Percentiles rank a stretch among this genome's conserved stretches.
Conservation (phyloP, 2,797 vertebrate genomes). For the Epinephelus coioides region DNA sequence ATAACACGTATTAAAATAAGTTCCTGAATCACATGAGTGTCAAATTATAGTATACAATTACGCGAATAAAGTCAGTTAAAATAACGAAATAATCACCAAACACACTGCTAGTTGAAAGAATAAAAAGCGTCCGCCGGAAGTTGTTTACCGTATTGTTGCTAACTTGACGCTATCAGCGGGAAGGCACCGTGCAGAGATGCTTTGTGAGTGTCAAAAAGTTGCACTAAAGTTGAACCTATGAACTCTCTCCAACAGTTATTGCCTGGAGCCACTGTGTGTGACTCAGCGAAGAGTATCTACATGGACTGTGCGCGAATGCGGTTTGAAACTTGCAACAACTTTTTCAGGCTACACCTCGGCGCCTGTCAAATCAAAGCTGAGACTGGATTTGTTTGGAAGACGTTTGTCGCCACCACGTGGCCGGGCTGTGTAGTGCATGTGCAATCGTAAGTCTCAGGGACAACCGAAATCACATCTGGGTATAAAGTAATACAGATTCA, state of each 20-base stretch:
- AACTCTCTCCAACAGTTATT: neutral
- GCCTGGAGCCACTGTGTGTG: neutral
- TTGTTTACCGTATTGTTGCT: fast-evolving
- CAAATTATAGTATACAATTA: fast-evolving
- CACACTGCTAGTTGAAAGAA: neutral
- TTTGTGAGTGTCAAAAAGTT: neutral
- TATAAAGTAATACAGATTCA: too few species aligned
- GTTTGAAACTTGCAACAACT: slow-evolving; percentile 11
- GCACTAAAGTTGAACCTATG: too few species aligned
- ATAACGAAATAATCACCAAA: neutral
- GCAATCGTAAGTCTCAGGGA: neutral
- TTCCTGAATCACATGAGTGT: fast-evolving
- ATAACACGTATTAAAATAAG: neutral
- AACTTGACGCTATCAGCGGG: slow-evolving; percentile 15
- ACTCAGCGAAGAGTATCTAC: fast-evolving
- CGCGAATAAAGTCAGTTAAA: fast-evolving
- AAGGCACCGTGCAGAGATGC: neutral
- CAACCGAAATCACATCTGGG: neutral
- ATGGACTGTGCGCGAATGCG: neutral
- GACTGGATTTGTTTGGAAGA: neutral
- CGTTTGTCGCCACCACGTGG: slow-evolving; percentile 54
- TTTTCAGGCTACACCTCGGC: neutral
- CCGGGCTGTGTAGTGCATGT: neutral
- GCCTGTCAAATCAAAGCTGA: neutral
- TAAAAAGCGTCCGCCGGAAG: slow-evolving; percentile 35